Evolutionary conservation across 2,888 invertebrate species (phyloP), one percentile per base, ranked within the genome.

Genomic region (Drosophila fungiperda): DNA sequence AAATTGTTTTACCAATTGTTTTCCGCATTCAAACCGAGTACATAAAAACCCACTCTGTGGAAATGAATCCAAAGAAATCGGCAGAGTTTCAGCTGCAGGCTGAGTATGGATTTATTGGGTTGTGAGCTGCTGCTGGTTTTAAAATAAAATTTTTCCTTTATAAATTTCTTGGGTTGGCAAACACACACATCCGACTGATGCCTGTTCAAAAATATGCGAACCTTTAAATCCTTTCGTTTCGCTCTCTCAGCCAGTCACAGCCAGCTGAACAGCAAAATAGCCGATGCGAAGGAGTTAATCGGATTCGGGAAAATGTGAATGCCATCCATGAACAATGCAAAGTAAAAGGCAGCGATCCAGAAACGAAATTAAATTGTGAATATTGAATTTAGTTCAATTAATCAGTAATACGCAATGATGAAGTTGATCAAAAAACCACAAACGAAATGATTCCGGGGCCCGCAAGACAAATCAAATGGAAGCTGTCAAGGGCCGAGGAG

Each of bases 351-450:
- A 62, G 42, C 57, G 12, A 32, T 35, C 54, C 69, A 64, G 78
- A 61, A 71, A 75, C 65, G 61, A 73, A 84, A 82, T 80, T 82
- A 80, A 84, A 82, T 82, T 82, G 83, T 81, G 85, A 80, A 84
- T 83, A 84, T 84, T 82, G 85, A 84, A 84, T 84, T 83, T 82
- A 69, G 54, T 75, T 83, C 82, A 83, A 83, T 84, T 83, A 83
- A 84, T 83, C 83, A 83, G 82, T 69, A 71, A 70, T 71, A 64
- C 78, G 73, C 76, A 78, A 78, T 79, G 78, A 76, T 82, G 83
- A 76, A 76, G 78, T 76, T 82, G 78, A 77, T 82, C 74, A 80
- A 76, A 82, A 82, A 77, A 68, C 82, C 82, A 82, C 83, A 66
- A 73, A 60, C 69, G 70, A 63, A 74, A 65, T 68, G 67, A 73